phyloP scores from a whole-genome alignment of 1,140 invertebrate species.

The Arion vulgaris region DNA sequence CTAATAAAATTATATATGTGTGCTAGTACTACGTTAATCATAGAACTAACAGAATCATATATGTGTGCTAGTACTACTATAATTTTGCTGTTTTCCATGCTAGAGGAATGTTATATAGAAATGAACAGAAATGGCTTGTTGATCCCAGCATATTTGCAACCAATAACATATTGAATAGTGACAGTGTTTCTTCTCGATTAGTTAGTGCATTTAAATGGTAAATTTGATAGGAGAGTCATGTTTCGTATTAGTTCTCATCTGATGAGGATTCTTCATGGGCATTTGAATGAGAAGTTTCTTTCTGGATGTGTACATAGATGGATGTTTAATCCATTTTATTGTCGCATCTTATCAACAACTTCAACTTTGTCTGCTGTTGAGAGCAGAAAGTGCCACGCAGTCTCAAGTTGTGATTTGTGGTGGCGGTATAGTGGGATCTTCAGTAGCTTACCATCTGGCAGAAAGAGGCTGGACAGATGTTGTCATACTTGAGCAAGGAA shows the following conservation, averaged over 20 bases:
- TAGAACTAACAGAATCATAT: too few relatives aligned
- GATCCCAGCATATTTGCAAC: too few relatives aligned
- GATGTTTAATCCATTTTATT: neutral
- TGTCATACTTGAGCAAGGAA: constrained; percentile 87
- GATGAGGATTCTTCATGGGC: neutral
- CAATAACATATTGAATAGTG: too few relatives aligned
- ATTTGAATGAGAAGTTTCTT: neutral
- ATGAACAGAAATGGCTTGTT: too few relatives aligned
- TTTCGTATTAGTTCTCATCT: neutral
- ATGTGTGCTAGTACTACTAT: too few relatives aligned
- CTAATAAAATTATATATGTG: too few relatives aligned
- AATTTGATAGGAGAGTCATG: neutral
- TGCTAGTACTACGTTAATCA: too few relatives aligned
- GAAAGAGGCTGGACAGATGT: constrained; percentile 86
- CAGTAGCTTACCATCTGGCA: constrained; percentile 94
- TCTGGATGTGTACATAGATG: neutral
- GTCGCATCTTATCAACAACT: neutral
- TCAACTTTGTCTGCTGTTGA: neutral
- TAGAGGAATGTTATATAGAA: too few relatives aligned
- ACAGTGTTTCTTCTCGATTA: too few relatives aligned
- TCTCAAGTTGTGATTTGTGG: constrained; percentile 88
- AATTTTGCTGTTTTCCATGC: too few relatives aligned
- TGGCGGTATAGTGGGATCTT: constrained; percentile 93
- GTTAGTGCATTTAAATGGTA: neutral
- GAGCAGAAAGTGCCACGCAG: constrained; percentile 61